Percentiles rank a stretch among this genome's conserved stretches.
Conservation (phyloP, 2,113 vertebrate species). For the Archilochus colubris region DNA sequence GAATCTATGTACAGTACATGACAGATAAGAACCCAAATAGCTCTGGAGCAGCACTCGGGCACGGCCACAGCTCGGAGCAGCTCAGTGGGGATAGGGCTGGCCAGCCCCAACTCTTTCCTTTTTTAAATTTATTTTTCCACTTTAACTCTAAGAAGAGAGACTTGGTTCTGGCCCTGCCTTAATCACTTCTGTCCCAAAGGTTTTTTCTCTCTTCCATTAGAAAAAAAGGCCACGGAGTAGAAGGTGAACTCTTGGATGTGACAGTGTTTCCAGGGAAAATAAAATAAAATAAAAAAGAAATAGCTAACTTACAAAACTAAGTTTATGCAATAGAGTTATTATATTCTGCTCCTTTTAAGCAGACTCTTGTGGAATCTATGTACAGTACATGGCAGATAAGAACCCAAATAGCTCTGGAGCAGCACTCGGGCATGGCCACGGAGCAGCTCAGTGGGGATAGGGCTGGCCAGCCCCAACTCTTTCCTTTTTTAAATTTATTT, state of each 20-base stretch:
- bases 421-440: background rate
- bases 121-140: too few species aligned
- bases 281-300: constrained; percentile 32
- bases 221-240: constrained; percentile 70
- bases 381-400: constrained; percentile 71
- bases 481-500: too few species aligned
- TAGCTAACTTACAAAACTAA: constrained; percentile 75
- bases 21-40: background rate
- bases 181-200: constrained; percentile 2
- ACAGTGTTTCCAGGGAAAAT: constrained; percentile 63
- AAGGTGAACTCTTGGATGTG: constrained; percentile 58
- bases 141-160: background rate
- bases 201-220: constrained; percentile 46
- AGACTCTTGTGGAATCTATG: constrained; percentile 27
- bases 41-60: background rate
- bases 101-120: background rate
- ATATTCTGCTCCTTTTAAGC: background rate
- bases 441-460: background rate
- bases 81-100: background rate
- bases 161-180: constrained; percentile 6
- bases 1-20: too few species aligned
- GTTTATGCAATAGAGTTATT: constrained; percentile 69
- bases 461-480: background rate
- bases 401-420: background rate
- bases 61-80: background rate